Evolutionary conservation across 2,797 vertebrate genomes (phyloP).

Genomic region (Gallinago nigripennis): DNA sequence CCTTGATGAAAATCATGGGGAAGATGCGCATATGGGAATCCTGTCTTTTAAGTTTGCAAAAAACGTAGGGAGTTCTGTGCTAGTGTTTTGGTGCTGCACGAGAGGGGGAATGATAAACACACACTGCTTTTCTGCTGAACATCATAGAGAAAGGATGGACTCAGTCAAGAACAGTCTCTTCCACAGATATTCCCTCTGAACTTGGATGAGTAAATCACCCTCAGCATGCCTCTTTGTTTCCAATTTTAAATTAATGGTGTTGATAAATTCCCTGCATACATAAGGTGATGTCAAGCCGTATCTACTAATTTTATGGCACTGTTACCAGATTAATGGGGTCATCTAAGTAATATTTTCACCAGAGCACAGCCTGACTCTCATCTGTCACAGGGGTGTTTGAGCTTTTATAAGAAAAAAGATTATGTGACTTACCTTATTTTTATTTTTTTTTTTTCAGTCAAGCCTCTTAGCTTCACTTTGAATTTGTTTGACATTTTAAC

Average conservation of each 20-base stretch:
- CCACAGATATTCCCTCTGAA: neutral
- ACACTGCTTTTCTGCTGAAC: neutral
- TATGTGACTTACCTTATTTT: neutral
- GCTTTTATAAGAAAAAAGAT: neutral
- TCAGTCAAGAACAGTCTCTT: neutral
- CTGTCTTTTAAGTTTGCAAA: neutral
- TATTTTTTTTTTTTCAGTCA: neutral
- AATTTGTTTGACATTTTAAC: neutral
- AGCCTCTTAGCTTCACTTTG: neutral
- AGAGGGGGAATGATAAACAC: neutral
- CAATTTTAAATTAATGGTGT: neutral
- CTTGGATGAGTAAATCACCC: neutral
- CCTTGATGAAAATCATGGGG: neutral
- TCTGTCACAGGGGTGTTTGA: neutral
- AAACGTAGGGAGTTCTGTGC: fast-evolving
- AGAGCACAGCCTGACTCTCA: neutral
- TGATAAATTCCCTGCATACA: neutral
- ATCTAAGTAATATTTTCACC: neutral
- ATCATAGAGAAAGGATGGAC: neutral
- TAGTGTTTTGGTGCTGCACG: neutral
- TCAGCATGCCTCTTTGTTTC: neutral
- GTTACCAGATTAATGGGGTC: neutral
- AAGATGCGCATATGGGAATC: neutral
- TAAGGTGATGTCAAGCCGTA: neutral
- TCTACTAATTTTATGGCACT: neutral